These are phyloP conservation scores for Andrena trimmerana DNA, from an alignment of 2,888 invertebrate genomes.

Conservation along the genomic window DNA sequence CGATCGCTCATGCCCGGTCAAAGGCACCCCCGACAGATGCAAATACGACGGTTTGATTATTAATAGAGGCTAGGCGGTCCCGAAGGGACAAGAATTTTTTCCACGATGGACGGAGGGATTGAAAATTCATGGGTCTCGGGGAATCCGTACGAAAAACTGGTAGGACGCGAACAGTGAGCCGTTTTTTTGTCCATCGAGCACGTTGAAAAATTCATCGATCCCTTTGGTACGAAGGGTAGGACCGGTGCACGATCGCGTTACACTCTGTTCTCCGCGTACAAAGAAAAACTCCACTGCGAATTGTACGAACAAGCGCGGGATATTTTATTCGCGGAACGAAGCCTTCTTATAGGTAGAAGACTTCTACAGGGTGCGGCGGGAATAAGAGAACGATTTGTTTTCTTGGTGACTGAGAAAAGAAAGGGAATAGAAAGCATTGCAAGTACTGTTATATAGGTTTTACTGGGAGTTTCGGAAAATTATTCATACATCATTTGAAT, in stretches of 20 bases:
- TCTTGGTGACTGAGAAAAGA: too few species aligned
- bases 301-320: too few species aligned
- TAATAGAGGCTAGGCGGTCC: conserved; percentile 25
- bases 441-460: too few species aligned
- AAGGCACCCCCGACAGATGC: conserved; percentile 41
- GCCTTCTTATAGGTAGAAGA: too few species aligned
- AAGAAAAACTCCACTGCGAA: too few species aligned
- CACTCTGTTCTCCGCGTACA: not conserved
- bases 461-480: too few species aligned
- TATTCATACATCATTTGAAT: too few species aligned
- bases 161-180: conserved; percentile 1
- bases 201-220: conserved; percentile 31
- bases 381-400: too few species aligned
- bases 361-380: too few species aligned
- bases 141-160: conserved; percentile 22
- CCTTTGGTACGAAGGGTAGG: conserved; percentile 7
- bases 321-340: too few species aligned
- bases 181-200: conserved; percentile 1
- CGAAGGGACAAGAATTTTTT: conserved; percentile 30
- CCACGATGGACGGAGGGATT: conserved; percentile 19
- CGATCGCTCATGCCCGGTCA: conserved; percentile 40
- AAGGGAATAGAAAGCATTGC: too few species aligned
- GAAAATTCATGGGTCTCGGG: conserved; percentile 31
- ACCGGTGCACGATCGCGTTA: conserved; percentile 7
- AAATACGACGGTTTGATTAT: conserved; percentile 49